Evolutionary conservation across 2,113 vertebrate genomes (phyloP), one percentile per base, ranked within the genome.

Genomic region (Lasiurus borealis): DNA sequence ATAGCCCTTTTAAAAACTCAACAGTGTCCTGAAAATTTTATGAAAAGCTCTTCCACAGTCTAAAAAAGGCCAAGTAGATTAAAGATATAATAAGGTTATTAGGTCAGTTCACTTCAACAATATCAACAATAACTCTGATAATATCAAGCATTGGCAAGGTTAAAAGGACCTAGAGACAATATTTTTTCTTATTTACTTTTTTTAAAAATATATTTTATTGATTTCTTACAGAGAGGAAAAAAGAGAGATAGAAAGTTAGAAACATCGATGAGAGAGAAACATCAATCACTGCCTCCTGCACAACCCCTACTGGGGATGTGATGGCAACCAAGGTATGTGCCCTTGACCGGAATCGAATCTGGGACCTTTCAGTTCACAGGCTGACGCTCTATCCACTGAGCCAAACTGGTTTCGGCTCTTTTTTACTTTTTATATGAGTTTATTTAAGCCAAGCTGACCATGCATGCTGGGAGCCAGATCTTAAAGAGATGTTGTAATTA

Each of bases 1-100:
- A 52, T 50, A 87, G 34, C 11, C 44, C 14, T 31, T 88, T 94
- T 48, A 84, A 91, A 90, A 84, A 34, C 83, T 27, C 59, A 5
- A 93, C 34, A 88, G 0, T 71, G 14, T 77, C 13, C 29, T 90
- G 46, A 93, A 87, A 75, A 88, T 87, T 86, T 62, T 92, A 31
- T 90, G 36, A 89, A 89, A 83, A 93, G 46, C 10, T 80, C 31
- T 54, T 29, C 29, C 40, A 50, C 16, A 82, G 25, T 85, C 34
- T 66, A 85, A 76, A 85, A 85, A 80, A 84, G 31, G 13, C 71
- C 68, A 81, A 50, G 15, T 85, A 48, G 16, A 71, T 46, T 62
- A 80, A 75, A 88, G 44, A 85, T 88, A 13, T 31, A 50, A 84
- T 57, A 72, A 96, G 25, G 5, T 76, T 80, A 44, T 34, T 54